A percentile compares a stretch with the other conserved stretches of the same genome.
These are phyloP conservation scores for Paramormyrops hopkinsi DNA, from an alignment of 2,797 vertebrate genomes.

Conservation along the genomic window DNA sequence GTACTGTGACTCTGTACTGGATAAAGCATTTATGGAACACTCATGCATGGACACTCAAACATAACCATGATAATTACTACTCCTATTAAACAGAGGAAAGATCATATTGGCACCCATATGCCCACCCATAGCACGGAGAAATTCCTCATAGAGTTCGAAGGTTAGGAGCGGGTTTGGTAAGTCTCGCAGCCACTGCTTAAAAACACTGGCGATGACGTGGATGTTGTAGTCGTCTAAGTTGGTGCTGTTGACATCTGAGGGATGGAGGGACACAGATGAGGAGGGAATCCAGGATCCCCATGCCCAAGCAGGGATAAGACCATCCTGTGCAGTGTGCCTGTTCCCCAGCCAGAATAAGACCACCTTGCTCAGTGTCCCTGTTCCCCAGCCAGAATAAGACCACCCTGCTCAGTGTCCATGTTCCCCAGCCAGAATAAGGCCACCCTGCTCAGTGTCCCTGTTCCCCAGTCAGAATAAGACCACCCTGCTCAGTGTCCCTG, in stretches of 20 bases:
- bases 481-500: neutral
- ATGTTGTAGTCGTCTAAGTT: constrained; percentile 97
- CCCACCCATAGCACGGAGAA: constrained; percentile 88
- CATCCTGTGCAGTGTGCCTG: neutral
- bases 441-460: neutral
- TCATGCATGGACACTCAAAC: neutral
- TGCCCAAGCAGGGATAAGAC: neutral
- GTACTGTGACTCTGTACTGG: neutral
- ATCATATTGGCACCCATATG: neutral
- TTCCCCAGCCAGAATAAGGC: neutral
- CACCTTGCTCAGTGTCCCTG: neutral
- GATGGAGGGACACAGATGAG: neutral
- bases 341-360: neutral
- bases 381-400: neutral
- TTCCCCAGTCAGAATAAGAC: neutral
- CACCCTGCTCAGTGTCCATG: neutral
- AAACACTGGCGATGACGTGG: constrained; percentile 95
- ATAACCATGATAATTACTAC: neutral
- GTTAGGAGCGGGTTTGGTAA: constrained; percentile 96
- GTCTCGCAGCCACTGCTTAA: constrained; percentile 97
- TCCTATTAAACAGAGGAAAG: neutral
- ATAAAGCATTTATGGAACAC: neutral
- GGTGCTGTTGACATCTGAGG: constrained; percentile 76
- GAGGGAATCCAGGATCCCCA: neutral
- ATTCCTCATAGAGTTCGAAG: constrained; percentile 94